Base-by-base conservation (phyloP, 1,140 invertebrate genomes). In the Theocolax elegans region DNA sequence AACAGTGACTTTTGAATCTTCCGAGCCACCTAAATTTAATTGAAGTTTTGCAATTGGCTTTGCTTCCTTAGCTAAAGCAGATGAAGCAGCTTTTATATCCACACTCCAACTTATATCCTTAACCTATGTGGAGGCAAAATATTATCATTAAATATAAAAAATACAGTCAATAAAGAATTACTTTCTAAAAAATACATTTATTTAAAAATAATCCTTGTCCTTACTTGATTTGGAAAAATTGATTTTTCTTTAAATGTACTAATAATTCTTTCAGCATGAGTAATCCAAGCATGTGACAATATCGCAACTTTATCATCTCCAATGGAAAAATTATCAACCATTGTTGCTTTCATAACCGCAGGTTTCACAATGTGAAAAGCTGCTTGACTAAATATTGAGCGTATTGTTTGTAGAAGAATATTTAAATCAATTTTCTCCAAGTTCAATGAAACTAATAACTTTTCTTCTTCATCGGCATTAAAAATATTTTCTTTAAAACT, bases 141-240 rank as follows among this genome's bases (percentile, higher is more conserved):
- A 63, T 35, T 58, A 9, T 58, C n/a, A n/a, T n/a, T n/a, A n/a
- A n/a, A n/a, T n/a, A 19, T 9, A 19, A 13, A 48, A 60, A 46
- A 21, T 23, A 60, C 2, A 35, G 31, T 6, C 31, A 35, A 35
- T 35, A 35, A 6, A 35, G 31, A 35, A 6, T 35, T 35, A n/a
- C n/a, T n/a, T n/a, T n/a, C n/a, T n/a, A n/a, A n/a, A n/a, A n/a
- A n/a, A n/a, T n/a, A n/a, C n/a, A n/a, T n/a, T n/a, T n/a, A n/a
- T n/a, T n/a, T n/a, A n/a, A n/a, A n/a, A n/a, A n/a, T n/a, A n/a
- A n/a, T n/a, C n/a, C n/a, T n/a, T n/a, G 38, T 54, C 38, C 35
- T 65, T 76, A 86, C 79, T 73, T 83, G 80, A 40, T 12, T 62
- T 6, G 81, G 83, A 72, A 80, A 84, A 38, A 81, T 80, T n/a